Evolutionary conservation across 2,113 vertebrate genomes (phyloP), one percentile per base, ranked within the genome.

Genomic region (Xiphorhynchus elegans): DNA sequence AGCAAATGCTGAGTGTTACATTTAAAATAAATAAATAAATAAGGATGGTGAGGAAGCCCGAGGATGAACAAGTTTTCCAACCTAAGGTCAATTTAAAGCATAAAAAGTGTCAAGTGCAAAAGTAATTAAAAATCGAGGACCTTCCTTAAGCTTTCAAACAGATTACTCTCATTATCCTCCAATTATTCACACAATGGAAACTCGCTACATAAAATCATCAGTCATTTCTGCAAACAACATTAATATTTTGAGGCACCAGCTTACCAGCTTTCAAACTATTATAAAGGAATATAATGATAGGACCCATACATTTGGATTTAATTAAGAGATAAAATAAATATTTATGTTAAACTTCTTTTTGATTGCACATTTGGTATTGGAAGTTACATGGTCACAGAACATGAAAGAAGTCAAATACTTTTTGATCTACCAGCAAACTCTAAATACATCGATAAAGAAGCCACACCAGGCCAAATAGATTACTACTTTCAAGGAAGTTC

Each of bases 341-440:
- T 89, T 95, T 94, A 97, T 97, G 97, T 96, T 80, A 97, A 96
- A 96, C 25, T 91, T 97, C 95, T 94, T 96, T 95, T 97, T 96
- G 93, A 98, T 98, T 98, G 98, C 98, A 98, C 98, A 98, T 98
- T 97, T 96, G 98, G 98, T 98, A 97, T 97, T 97, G 98, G 98
- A 98, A 99, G 98, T 98, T 98, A 99, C 97, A 98, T 98, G 97
- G 98, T 98, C 98, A 99, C 98, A 98, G 97, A 98, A 98, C 97
- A 98, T 98, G 89, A 98, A 98, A 97, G 98, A 97, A 95, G 97
- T 98, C 98, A 97, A 98, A 98, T 97, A 98, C 90, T 96, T 97
- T 97, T 96, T 95, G 96, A 98, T 98, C 98, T 98, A 97, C 86
- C 96, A 98, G 98, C 98, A 98, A 98, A 97, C 87, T 98, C 98